Evolutionary conservation across 2,888 invertebrate species (phyloP), one percentile per base, ranked within the genome.

Genomic region (Calameuta filiformis): DNA sequence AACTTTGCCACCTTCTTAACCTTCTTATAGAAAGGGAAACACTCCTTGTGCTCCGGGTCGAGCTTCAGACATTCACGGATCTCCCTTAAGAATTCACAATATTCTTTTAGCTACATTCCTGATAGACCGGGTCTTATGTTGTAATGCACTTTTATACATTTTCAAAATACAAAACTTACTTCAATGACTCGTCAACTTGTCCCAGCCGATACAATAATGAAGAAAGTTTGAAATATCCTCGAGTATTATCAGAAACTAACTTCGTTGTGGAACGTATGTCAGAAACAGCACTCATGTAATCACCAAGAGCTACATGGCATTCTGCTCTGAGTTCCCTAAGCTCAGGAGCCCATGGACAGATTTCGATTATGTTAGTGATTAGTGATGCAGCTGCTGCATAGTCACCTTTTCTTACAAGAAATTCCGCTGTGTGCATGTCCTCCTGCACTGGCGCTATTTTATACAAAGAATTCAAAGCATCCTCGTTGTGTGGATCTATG

Each of bases 11-110:
- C 94, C 90, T 98, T 98, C 91, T 98, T 98, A 56, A 99, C 93
- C 90, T 97, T 97, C 92, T 99, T 99, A 93, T 99, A 99, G 88
- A 98, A 96, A 33, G 97, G 95, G 92, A 98, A 98, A 92, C 99
- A 99, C 86, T 96, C 94, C 92, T 98, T 98, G 92, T 99, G 98
- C 87, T 99, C 99, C 0, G 99, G 99, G 92, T 99, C 99, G 71
- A 99, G 93, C 90, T 97, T 98, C 31, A 99, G 93, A 91, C 99
- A 99, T 91, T 99, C 99, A 33, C 99, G 95, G 83, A 99, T 96
- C 92, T 99, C 98, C 92, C 94, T 95, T 56, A 23, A 56, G 23
- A 9, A 56, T 23, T 56, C 9, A 56, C 1, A 56, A 56, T 23
- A 56, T 23, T 56, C 6, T 40, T 23, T 56, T 56, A 56, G 23